Evolutionary conservation across 92 coral and sea anemone species (phyloP).

Genomic region (Actinernus sp.): DNA sequence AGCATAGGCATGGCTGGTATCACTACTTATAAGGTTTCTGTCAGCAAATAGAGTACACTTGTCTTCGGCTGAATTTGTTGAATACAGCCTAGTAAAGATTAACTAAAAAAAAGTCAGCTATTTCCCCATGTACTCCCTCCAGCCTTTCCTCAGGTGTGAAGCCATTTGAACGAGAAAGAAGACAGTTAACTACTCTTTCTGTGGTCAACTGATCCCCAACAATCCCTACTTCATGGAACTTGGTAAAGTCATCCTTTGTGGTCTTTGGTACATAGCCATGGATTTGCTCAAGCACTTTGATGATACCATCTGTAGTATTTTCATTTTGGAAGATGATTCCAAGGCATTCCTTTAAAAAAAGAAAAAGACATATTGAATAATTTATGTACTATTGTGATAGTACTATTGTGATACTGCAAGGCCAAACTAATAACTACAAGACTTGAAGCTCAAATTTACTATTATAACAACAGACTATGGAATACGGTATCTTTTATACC

Average conservation of each 20-base stretch:
- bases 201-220: conserved; percentile 70
- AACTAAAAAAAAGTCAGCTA: conserved; percentile 19
- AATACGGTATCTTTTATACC: too few species aligned
- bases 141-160: conserved; percentile 41
- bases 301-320: conserved; percentile 70
- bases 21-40: conserved; percentile 41
- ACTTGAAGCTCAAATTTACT: too few species aligned
- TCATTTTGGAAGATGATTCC: conserved; percentile 62
- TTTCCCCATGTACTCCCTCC: conserved; percentile 14
- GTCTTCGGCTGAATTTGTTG: too few species aligned
- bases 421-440: neutral
- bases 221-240: conserved; percentile 44
- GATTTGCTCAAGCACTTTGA: conserved; percentile 38
- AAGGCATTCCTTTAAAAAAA: conserved; percentile 49
- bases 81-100: too few species aligned
- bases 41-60: conserved; percentile 40
- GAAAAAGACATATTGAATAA: too few species aligned
- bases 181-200: conserved; percentile 63
- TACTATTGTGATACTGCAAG: neutral
- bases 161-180: conserved; percentile 52
- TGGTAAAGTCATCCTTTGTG: conserved; percentile 5
- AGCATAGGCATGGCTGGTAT: conserved; percentile 42
- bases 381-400: too few species aligned
- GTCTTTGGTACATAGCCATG: conserved; percentile 49
- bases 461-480: too few species aligned